Base-by-base conservation (phyloP, 2,113 vertebrate species). In the Parus major region DNA sequence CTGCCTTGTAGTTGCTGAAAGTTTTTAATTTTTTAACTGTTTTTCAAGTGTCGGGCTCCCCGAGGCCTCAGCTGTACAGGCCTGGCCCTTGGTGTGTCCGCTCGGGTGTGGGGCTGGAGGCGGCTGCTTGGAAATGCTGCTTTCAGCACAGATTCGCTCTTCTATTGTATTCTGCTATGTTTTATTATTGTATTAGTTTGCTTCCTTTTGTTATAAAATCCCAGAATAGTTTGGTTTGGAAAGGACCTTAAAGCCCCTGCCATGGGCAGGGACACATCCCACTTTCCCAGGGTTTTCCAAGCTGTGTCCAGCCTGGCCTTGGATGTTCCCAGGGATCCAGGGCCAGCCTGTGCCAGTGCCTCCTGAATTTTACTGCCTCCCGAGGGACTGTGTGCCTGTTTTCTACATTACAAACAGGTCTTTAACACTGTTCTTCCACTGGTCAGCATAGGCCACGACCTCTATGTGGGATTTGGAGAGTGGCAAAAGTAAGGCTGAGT, bases 111-210 rank as follows among this genome's bases (percentile, higher is more conserved):
- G 12, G n/a, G 33, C 15, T 70, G 73, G 15, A n/a, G 61, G 41
- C 6, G 2, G 24, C 35, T 53, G 39, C 39, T n/a, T 29, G 56
- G 33, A 12, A 22, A 12, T 15, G 12, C 4, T 9, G 55, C n/a
- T 39, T 31, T 12, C 55, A 53, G 73, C 73, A 28, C 47, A 16
- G 33, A 15, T 23, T n/a, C 1, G 33, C 28, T 46, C 33, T 35
- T 50, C 6, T 2, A 4, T 50, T 49, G 1, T 16, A 5, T 28
- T 35, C 15, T 25, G 35, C 20, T 29, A 0, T 31, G 2, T 14
- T 50, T 50, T 31, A 10, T 57, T 29, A 7, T 29, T 42, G 5
- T 50, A 5, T 76, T 22, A 1, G 11, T 31, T 12, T 59, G 4
- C 21, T 44, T 44, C 6, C 3, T 44, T 59, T 20, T 52, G 2